Conservation (phyloP, 2,888 invertebrate genomes). For the Mythimna impura region DNA sequence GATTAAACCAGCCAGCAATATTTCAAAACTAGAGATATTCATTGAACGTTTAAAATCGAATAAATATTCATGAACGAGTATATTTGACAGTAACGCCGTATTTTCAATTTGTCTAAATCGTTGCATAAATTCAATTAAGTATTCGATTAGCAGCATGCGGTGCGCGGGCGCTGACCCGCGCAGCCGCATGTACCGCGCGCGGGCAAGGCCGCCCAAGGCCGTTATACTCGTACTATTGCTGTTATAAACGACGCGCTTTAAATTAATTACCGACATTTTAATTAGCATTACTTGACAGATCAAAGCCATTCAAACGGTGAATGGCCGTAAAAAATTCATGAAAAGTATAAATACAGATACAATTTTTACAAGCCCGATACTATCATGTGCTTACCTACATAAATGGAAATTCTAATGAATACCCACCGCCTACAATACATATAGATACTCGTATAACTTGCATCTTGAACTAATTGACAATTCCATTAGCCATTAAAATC, state of each 20-base stretch:
- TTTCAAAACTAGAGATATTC: conserved; percentile 20
- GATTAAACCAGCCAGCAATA: conserved; percentile 17
- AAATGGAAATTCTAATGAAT: conserved; percentile 30
- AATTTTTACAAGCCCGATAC: conserved; percentile 15
- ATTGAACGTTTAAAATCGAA: conserved; percentile 16
- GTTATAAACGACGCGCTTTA: conserved; percentile 51
- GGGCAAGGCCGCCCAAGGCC: conserved; percentile 88
- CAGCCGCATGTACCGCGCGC: conserved; percentile 67
- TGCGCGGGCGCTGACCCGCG: conserved; percentile 73
- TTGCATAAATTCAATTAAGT: conserved; percentile 67
- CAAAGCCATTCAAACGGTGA: background rate
- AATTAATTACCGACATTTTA: conserved; percentile 54
- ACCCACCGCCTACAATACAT: conserved; percentile 3
- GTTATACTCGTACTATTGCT: conserved; percentile 74
- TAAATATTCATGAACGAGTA: conserved; percentile 36
- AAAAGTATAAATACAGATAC: conserved; percentile 1
- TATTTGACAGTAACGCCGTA: conserved; percentile 44
- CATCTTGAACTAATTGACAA: conserved; percentile 45
- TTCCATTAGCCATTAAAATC: conserved; percentile 54
- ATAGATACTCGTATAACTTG: background rate
- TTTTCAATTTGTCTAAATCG: conserved; percentile 55
- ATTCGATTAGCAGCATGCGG: conserved; percentile 69
- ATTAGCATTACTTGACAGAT: conserved; percentile 33
- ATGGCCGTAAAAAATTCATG: background rate
- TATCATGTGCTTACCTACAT: conserved; percentile 4